Evolutionary conservation across 2,888 invertebrate species (phyloP).

Genomic region (Malthinus seriepunctatus): DNA sequence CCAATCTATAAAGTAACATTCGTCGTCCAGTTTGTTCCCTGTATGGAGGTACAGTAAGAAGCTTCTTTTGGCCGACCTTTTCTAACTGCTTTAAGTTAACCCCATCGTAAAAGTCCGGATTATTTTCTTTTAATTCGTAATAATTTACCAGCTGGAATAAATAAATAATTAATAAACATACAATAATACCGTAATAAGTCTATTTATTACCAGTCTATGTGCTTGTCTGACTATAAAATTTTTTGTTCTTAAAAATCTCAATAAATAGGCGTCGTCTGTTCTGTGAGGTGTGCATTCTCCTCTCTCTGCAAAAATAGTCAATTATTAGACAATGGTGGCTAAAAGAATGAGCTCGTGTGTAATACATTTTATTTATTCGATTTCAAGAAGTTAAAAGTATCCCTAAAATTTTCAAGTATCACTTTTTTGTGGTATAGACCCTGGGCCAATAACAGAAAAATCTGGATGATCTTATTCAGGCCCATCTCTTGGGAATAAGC

Average conservation of each 20-base stretch:
- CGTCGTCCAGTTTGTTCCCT: constrained; percentile 74
- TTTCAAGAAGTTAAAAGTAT: no score
- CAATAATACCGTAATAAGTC: background rate
- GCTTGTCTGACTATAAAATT: constrained; percentile 72
- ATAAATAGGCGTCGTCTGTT: constrained; percentile 74
- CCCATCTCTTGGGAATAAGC: no score
- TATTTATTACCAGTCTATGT: constrained; percentile 67
- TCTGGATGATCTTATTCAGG: no score
- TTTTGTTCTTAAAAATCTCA: constrained; percentile 75
- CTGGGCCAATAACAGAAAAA: no score
- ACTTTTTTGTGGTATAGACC: no score
- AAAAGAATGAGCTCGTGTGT: no score
- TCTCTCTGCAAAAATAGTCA: constrained; percentile 64
- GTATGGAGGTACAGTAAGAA: constrained; percentile 76
- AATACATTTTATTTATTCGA: no score
- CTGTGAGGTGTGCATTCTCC: constrained; percentile 76
- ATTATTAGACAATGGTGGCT: background rate
- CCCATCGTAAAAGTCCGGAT: constrained; percentile 69
- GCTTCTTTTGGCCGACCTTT: constrained; percentile 67
- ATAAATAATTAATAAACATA: constrained; percentile 2
- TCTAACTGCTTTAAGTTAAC: constrained; percentile 67
- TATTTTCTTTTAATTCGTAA: constrained; percentile 73
- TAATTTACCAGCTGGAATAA: constrained; percentile 71
- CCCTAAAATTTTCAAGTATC: no score
- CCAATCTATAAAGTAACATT: constrained; percentile 72